phyloP scores from a whole-genome alignment of 2,113 vertebrate genomes.

The Serranochromis macrocephalus region DNA sequence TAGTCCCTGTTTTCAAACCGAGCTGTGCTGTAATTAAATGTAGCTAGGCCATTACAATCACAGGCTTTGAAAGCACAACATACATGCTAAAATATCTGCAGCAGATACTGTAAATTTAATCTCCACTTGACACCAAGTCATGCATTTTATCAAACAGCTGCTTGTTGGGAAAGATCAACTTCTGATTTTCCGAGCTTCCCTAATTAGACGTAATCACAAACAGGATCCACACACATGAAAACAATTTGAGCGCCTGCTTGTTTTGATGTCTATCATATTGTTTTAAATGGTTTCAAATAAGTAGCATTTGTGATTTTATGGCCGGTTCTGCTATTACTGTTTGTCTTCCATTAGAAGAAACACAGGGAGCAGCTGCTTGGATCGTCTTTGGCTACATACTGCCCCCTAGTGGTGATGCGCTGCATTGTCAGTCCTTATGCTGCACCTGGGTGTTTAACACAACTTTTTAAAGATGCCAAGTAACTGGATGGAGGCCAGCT shows the following conservation, averaged over 20 bases:
- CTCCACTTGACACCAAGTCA: slow-evolving; percentile 35
- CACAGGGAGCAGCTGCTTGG: not conserved
- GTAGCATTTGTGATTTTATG: not conserved
- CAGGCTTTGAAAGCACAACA: not conserved
- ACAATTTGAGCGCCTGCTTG: slow-evolving; percentile 1
- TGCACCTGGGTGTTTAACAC: not conserved
- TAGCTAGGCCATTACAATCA: not conserved
- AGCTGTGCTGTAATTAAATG: not conserved
- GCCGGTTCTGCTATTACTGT: slow-evolving; percentile 5
- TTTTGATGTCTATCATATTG: slow-evolving; percentile 36
- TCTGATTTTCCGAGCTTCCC: slow-evolving; percentile 7
- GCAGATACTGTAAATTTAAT: slow-evolving; percentile 9
- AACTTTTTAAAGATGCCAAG: not conserved
- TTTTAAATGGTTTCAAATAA: slow-evolving; percentile 10
- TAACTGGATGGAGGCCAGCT: not conserved
- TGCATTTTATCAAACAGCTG: slow-evolving; percentile 50
- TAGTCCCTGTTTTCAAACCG: not conserved
- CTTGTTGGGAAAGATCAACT: slow-evolving; percentile 39
- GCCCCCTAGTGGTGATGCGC: slow-evolving; percentile 32
- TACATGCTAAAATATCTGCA: not conserved
- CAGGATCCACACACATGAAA: slow-evolving; percentile 8
- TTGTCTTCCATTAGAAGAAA: not conserved
- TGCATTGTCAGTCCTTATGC: not conserved
- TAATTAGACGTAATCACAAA: slow-evolving; percentile 44
- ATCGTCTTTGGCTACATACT: slow-evolving; percentile 6